phyloP scores from a whole-genome alignment of 1,140 invertebrate genomes.

The Cryptotermes secundus region DNA sequence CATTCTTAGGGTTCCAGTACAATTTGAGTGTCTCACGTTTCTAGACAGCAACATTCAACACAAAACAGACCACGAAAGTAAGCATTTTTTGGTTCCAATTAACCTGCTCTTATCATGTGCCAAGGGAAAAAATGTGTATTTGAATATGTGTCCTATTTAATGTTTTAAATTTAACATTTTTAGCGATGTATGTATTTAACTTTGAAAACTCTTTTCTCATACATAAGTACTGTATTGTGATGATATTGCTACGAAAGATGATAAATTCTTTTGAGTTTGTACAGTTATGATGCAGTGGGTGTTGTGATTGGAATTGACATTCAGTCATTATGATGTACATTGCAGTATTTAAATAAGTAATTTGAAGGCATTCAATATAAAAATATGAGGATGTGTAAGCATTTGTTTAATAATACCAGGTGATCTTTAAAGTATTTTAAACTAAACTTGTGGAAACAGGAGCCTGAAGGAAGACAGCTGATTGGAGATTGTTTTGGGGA shows the following conservation, averaged over 20 bases:
- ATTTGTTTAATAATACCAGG: constrained; percentile 11
- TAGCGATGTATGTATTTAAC: constrained; percentile 5
- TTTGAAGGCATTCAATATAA: background rate
- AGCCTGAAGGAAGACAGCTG: background rate
- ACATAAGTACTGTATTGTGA: background rate
- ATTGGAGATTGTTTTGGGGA: background rate
- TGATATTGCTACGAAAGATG: constrained; percentile 1
- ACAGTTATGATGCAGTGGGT: constrained; percentile 1
- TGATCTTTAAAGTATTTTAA: background rate
- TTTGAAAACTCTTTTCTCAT: background rate
- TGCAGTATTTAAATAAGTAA: constrained; percentile 25
- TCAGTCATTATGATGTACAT: background rate
- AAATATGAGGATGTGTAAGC: background rate
- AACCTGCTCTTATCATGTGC: background rate
- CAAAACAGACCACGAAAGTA: background rate
- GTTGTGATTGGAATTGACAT: constrained; percentile 24
- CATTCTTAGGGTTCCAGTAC: constrained; percentile 23
- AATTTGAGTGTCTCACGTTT: background rate
- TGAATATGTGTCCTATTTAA: constrained; percentile 5
- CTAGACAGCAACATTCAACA: constrained; percentile 7
- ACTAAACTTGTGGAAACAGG: background rate
- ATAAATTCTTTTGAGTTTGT: background rate
- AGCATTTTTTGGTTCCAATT: background rate
- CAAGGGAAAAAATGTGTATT: background rate
- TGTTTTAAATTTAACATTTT: constrained; percentile 9